Base-by-base conservation (phyloP, 1,140 invertebrate genomes). In the Agrypnia vestita region DNA sequence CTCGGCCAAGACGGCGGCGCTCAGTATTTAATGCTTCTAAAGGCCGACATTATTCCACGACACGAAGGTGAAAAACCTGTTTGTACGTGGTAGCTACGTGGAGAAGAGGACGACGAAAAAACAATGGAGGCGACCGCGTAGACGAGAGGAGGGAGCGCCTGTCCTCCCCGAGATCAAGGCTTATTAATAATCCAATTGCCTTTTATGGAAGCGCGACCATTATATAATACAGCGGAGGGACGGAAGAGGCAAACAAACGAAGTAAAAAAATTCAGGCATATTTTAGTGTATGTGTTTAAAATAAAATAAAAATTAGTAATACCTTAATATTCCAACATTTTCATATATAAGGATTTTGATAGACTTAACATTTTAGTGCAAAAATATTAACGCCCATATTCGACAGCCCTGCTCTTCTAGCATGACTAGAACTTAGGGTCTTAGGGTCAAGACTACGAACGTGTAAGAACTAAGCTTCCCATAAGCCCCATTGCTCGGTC, bases 11-110 rank as follows among this genome's bases (percentile, higher is more conserved):
- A 46, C 61, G 53, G 61, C 46, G 61, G 61, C 67, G 75, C 51
- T 51, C 75, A 76, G 73, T 76, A 49, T 62, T 77, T 77, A 67
- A 77, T 77, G 75, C 75, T 51, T 77, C 46, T 67, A 67, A 77
- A 67, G 44, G 74, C 74, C 13, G 49, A 61, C 75, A 77, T 77
- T 77, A 67, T 77, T 77, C 75, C 61, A 46, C 46, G 25, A 44
- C 75, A 77, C 59, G 75, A 77, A 78, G 76, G 62, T 56, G 76
- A 78, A 71, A 77, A 78, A 78, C 76, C 61, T 71, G 76, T 78
- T 78, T 78, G 25, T 56, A 69, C 49, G 43, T 47, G 51, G 67
- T 72, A 78, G 76, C 67, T 71, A 71, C 67, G 67, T 71, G 67
- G 21, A 71, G 47, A 17, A 71, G 67, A 53, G 17, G 67, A 47